Percentiles rank a stretch among this genome's conserved stretches.
Evolutionary conservation across 2,888 invertebrate species (phyloP).

Genomic region (Sarcophaga carnaria): DNA sequence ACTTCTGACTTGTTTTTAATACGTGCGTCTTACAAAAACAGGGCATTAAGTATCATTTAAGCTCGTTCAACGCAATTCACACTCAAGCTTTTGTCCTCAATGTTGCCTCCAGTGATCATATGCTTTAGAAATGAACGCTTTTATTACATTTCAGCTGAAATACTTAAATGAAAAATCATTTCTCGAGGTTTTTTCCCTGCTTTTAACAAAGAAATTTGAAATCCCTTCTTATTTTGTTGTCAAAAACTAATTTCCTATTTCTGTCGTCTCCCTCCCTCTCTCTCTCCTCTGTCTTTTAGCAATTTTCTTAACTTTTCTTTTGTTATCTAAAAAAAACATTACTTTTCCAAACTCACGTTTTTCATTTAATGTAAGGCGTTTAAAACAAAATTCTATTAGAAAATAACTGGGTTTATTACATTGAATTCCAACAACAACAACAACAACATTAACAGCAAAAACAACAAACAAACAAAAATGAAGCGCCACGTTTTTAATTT

Average conservation of each 20-base stretch:
- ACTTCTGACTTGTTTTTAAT: too few relatives aligned
- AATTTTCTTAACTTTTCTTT: background rate
- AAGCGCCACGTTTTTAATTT: slow-evolving; percentile 33
- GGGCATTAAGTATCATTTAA: too few relatives aligned
- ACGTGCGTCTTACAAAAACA: too few relatives aligned
- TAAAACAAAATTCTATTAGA: background rate
- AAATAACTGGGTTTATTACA: slow-evolving; percentile 42
- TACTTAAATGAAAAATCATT: too few relatives aligned
- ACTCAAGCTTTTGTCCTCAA: too few relatives aligned
- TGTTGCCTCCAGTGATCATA: too few relatives aligned
- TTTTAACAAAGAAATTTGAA: too few relatives aligned
- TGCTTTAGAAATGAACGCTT: too few relatives aligned
- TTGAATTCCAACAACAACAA: background rate
- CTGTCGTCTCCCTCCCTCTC: background rate
- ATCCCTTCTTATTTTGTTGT: too few relatives aligned
- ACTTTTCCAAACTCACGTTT: slow-evolving; percentile 11
- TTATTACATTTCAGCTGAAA: too few relatives aligned
- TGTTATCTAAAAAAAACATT: slow-evolving; percentile 1
- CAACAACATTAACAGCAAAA: background rate
- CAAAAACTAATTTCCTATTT: background rate
- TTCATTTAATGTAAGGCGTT: slow-evolving; percentile 10
- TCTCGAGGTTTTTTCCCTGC: too few relatives aligned
- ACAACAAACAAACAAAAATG: background rate
- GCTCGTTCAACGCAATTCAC: too few relatives aligned
- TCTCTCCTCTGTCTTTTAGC: background rate